Base-by-base conservation (phyloP, 2,797 vertebrate genomes). In the Tolypeutes matacus region DNA sequence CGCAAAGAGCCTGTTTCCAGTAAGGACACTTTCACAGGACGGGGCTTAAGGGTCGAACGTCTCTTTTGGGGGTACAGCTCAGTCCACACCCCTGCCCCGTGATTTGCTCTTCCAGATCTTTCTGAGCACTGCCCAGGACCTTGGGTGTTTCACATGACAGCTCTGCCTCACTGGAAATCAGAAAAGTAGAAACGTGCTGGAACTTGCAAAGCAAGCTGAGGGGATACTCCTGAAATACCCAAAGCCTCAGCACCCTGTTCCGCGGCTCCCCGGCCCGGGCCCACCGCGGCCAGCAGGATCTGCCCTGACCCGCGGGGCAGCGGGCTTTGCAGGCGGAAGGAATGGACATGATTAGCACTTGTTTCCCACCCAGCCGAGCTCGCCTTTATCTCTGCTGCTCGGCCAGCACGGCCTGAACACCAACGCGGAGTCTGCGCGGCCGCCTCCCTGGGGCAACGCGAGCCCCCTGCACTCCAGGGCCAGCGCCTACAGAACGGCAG, bases 161-260 rank as follows among this genome's bases (percentile, higher is more conserved):
- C 25, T 49, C 29, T 18, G 17, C 3, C 13, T 31, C 7, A 1
- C 11, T 8, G 10, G 51, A 12, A 42, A 34, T 34, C 69, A 14
- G 51, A 53, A 86, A 12, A 62, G 9, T 6, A 9, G 12, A 20
- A 18, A 7, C 2, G 4, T 49, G 20, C 21, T 15, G 13, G 4
- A 2, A 27, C 2, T 17, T 70, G 29, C 46, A 64, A 20, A 31
- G 0, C 6, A 3, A 7, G 15, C 7, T 51, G 15, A 20, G 18
- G 7, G 62, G 20, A 23, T 5, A 20, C 31, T 1, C 0, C 42
- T 14, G 5, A 31, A 20, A 11, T 1, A 25, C 21, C 4, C 34
- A 8, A 39, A 21, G 3, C 14, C 13, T 14, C 1, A 12, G 20
- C 11, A 1, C 0, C 9, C 56, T 3, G 0, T 5, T 29, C 6